Base-by-base conservation (phyloP, 2,888 invertebrate species). In the Erebia ligea region DNA sequence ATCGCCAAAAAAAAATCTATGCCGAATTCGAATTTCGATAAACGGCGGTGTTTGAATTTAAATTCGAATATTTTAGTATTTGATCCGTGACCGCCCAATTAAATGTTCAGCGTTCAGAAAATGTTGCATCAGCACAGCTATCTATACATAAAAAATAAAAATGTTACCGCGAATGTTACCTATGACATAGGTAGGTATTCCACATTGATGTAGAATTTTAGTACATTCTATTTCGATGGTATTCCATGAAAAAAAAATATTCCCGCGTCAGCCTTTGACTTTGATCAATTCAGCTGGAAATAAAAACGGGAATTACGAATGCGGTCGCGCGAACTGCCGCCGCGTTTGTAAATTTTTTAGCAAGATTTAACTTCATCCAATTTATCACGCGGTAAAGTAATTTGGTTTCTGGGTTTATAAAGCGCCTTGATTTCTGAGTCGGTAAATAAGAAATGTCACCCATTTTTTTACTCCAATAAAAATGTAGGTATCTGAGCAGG, bases 211-310 rank as follows among this genome's bases (percentile, higher is more conserved):
- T n/a, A n/a, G n/a, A n/a, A n/a, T n/a, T n/a, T n/a, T n/a, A n/a
- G n/a, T n/a, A n/a, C n/a, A n/a, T n/a, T n/a, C n/a, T n/a, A n/a
- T n/a, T n/a, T n/a, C n/a, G n/a, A n/a, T 25, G 25, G 58, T 58
- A 34, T 34, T 25, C 40, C 40, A 59, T 59, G 59, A 57, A 42
- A 57, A 61, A 57, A 61, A 68, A 57, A 63, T 54, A 68, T 63
- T 56, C 57, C 62, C 45, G 34, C 34, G 65, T 69, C 57, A 45
- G 59, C 65, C 19, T 45, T 52, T 45, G 45, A 54, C 61, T 56
- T 52, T 54, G 42, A 66, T 61, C 61, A 42, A 61, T 70, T 45
- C 57, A 17, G 15, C 45, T 59, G 45, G 45, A 70, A 34, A 66
- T 45, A 54, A 52, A 67, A 25, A 13, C 10, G 11, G 6, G 19